These are phyloP conservation scores for Drosophila subsilvestris DNA, from an alignment of 2,888 invertebrate species.

Conservation along the genomic window DNA sequence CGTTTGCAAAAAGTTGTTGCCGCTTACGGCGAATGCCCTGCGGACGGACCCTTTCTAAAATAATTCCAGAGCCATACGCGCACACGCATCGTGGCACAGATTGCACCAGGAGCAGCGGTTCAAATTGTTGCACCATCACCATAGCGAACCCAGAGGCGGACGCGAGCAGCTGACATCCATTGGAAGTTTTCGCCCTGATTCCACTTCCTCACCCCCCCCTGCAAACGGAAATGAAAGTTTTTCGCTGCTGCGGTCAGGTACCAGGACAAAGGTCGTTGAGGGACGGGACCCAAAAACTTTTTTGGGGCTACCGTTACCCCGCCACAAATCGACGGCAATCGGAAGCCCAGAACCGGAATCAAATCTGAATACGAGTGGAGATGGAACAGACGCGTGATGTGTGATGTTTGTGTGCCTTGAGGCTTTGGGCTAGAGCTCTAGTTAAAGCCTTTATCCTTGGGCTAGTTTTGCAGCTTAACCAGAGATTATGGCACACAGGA, in stretches of 20 bases:
- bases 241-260: constrained; percentile 33
- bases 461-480: constrained; percentile 5
- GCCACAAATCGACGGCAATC: constrained; percentile 41
- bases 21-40: constrained; percentile 4
- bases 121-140: constrained; percentile 16
- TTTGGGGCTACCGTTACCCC: not conserved
- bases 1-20: constrained; percentile 11
- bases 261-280: constrained; percentile 33
- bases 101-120: not conserved
- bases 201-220: constrained; percentile 6
- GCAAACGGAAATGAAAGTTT: constrained; percentile 43
- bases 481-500: not conserved
- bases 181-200: not conserved
- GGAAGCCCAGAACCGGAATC: constrained; percentile 21
- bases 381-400: not conserved
- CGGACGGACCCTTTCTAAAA: constrained; percentile 25
- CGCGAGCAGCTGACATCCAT: not conserved
- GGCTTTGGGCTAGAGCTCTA: not conserved
- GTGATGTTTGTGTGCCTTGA: not conserved
- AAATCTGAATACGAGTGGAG: not conserved
- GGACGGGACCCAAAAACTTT: constrained; percentile 27
- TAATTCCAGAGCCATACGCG: constrained; percentile 23
- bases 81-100: constrained; percentile 23
- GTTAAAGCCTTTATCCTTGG: constrained; percentile 5
- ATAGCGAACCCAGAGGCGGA: not conserved